A percentile compares a stretch with the other conserved stretches of the same genome.
These are phyloP conservation scores for Drosophila azteca DNA, from an alignment of 1,140 invertebrate species.

Conservation along the genomic window DNA sequence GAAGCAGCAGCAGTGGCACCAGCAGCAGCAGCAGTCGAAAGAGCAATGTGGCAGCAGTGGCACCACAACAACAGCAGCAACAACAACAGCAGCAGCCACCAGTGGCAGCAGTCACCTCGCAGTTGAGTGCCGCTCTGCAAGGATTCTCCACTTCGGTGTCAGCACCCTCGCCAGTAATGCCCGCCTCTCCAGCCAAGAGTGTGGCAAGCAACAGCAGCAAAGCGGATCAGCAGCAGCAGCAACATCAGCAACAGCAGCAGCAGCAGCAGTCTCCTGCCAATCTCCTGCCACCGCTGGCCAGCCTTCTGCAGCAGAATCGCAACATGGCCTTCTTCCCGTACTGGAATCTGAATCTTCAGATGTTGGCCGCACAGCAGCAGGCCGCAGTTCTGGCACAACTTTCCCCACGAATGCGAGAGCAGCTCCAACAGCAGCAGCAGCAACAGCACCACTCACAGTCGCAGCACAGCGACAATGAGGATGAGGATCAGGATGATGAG, in stretches of 20 bases:
- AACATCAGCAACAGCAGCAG: too few species aligned
- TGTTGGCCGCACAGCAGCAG: constrained; percentile 83
- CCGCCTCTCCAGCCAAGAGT: constrained; percentile 67
- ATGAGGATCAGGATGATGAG: constrained; percentile 77
- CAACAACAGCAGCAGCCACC: constrained; percentile 26
- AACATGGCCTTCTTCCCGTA: constrained; percentile 83
- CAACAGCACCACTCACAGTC: constrained; percentile 44
- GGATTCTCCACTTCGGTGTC: constrained; percentile 53
- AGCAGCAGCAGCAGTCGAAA: constrained; percentile 26
- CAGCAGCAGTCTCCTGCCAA: constrained; percentile 28
- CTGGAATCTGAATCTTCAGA: constrained; percentile 83
- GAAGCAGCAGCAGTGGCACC: constrained; percentile 19
- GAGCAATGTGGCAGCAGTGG: constrained; percentile 42
- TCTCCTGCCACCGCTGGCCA: constrained; percentile 72
- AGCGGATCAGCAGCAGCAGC: constrained; percentile 36
- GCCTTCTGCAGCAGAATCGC: constrained; percentile 76
- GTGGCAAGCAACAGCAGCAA: constrained; percentile 30
- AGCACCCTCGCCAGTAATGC: constrained; percentile 26
- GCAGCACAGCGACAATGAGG: constrained; percentile 46
- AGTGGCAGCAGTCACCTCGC: constrained; percentile 39
- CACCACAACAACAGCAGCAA: constrained; percentile 37
- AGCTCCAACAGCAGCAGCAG: constrained; percentile 65
- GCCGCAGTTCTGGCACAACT: constrained; percentile 74
- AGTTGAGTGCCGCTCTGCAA: constrained; percentile 66
- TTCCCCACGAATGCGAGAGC: constrained; percentile 72